These are phyloP conservation scores for Brachionus sp. DNA, from an alignment of 1,140 invertebrate genomes.

Conservation along the genomic window DNA sequence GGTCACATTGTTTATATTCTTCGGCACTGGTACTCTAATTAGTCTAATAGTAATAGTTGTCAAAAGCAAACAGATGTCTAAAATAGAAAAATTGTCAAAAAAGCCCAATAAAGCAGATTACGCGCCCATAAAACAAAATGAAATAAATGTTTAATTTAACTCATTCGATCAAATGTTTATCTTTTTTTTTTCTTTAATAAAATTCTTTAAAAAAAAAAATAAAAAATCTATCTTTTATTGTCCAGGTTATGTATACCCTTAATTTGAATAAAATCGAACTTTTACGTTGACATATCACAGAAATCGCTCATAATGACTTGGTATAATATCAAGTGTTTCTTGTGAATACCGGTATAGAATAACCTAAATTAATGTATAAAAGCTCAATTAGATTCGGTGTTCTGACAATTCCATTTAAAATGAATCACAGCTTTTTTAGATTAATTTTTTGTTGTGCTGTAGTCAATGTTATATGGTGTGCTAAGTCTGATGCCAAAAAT, in stretches of 20 bases:
- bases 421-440: neutral
- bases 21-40: constrained; percentile 28
- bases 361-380: constrained; percentile 4
- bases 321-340: neutral
- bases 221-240: neutral
- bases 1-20: neutral
- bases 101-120: neutral
- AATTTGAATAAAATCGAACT: neutral
- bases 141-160: constrained; percentile 26
- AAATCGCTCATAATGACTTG: constrained; percentile 6
- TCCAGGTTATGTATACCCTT: neutral
- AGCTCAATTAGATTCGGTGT: neutral
- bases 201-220: no score
- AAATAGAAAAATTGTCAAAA: neutral
- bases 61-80: neutral
- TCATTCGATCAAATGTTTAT: neutral
- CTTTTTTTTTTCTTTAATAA: neutral
- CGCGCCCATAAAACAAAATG: neutral
- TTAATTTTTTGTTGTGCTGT: neutral
- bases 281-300: neutral
- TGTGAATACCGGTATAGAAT: neutral
- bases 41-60: constrained; percentile 7
- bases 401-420: neutral
- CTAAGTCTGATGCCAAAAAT: neutral
- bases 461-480: neutral